Evolutionary conservation across 2,113 vertebrate species (phyloP), one percentile per base, ranked within the genome.

Genomic region (Numenius arquata): DNA sequence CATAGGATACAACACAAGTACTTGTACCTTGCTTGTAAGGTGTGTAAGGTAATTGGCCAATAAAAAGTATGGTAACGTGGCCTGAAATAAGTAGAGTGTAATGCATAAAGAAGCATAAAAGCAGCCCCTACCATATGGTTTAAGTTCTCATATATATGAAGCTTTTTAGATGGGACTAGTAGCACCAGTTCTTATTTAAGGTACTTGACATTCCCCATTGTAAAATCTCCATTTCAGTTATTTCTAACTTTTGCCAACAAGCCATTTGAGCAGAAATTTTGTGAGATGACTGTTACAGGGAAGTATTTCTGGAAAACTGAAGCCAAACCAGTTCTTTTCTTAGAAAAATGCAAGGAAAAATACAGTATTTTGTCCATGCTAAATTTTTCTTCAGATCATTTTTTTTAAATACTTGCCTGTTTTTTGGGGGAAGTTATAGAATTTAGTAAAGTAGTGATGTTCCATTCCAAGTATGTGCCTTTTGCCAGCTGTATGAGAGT

Each of bases 281-380:
- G 22, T n/a, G 43, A 89, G 53, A 73, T 79, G 74, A 88, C 15
- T 72, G 36, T 58, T 90, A 45, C 41, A 82, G 50, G 58, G 66
- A 93, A 81, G 20, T 65, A 78, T 88, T 96, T 94, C 66, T 76
- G 45, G 36, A 82, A 94, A 91, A 91, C 20, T 82, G 55, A 55
- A 93, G 70, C 53, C 77, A 79, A 83, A 87, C 12, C 5, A 55
- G 53, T 32, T 88, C 0, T 94, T 72, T 71, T 72, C 27, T 72
- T 79, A 76, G 65, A 45, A 80, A 74, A 53, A 41, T 4, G 3
- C 32, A 73, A 41, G 38, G 63, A 14, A 76, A 84, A 95, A 63
- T 26, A 43, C 16, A 59, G 29, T 67, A 36, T 68, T 79, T 34
- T 5, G 1, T 71, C 34, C 36, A 56, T 40, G 18, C 12, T 78